phyloP scores from a whole-genome alignment of 37 sponge, comb jelly and placozoan genomes.

The Amphimedon queenslandica region DNA sequence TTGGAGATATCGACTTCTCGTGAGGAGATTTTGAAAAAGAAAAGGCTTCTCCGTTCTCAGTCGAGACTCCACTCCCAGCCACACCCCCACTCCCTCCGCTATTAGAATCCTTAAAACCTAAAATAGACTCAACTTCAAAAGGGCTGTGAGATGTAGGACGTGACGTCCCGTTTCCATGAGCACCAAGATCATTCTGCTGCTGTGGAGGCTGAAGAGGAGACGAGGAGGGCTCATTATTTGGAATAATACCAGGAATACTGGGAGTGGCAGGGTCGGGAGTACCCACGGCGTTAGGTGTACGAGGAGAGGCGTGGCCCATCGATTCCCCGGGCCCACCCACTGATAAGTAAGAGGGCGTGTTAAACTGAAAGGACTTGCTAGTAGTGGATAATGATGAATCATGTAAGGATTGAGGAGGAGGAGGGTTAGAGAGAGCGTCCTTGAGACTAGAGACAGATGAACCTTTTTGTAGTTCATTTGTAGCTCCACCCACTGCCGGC shows the following conservation, averaged over 20 bases:
- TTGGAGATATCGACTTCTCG: no score
- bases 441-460: constrained; percentile 49
- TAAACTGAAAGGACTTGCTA: not conserved
- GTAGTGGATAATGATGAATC: not conserved
- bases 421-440: constrained; percentile 31
- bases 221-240: not conserved
- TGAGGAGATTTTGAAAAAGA: no score
- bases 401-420: not conserved
- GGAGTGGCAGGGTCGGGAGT: not conserved
- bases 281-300: not conserved
- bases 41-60: no score
- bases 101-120: constrained; percentile 35
- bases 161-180: not conserved
- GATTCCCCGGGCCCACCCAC: not conserved
- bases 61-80: no score
- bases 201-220: not conserved
- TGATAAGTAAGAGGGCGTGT: not conserved
- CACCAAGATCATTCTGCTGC: not conserved
- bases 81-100: constrained; percentile 3
- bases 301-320: not conserved
- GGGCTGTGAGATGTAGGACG: not conserved
- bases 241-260: not conserved
- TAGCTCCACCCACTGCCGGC: no score
- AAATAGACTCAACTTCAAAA: constrained; percentile 35
- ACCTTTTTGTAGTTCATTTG: constrained; percentile 36